Base-by-base conservation (phyloP, 2,888 invertebrate species). In the Calliscelio sp. region DNA sequence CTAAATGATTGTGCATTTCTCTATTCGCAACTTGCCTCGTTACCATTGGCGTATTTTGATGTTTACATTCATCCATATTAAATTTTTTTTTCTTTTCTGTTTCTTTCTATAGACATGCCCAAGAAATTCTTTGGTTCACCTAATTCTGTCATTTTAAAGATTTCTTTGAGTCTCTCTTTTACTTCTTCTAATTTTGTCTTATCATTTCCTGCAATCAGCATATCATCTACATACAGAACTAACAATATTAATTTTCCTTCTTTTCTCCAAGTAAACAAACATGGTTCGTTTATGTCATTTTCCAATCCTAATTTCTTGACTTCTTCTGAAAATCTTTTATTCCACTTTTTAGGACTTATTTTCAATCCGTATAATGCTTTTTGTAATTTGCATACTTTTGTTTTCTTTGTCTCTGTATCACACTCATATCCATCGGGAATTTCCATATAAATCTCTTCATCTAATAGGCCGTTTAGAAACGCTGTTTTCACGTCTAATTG, bases 81-180 rank as follows among this genome's bases (percentile, higher is more conserved):
- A 51, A 51, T 51, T 44, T 82, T 51, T 28, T 28, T 8, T 4
- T 28, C 28, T 55, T 51, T 59, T 81, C 84, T 84, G 41, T 82
- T 55, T 82, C 86, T 81, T 25, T 68, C 35, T 24, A 88, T 85
- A 32, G 61, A 66, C 66, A 86, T 85, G 49, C 82, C 87, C 16
- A 86, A 55, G 55, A 84, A 85, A 41, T 71, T 71, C 57, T 61
- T 77, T 2, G 87, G 80, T 78, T 84, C 85, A 41, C 86, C 87
- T 10, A 86, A 22, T 41, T 80, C 79, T 66, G 71, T 85, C 85
- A 87, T 87, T 35, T 87, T 66, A 70, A 88, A 87, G 14, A 44
- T 71, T 3, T 25, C 66, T n/a, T 80, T 86, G 20, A 87, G 61
- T 35, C 73, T 44, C 5, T 22, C 5, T 25, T 80, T 82, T 80